A percentile compares a stretch with the other conserved stretches of the same genome.
Conservation (phyloP, 2,797 vertebrate species). For the Scomberomorus guttatus region DNA sequence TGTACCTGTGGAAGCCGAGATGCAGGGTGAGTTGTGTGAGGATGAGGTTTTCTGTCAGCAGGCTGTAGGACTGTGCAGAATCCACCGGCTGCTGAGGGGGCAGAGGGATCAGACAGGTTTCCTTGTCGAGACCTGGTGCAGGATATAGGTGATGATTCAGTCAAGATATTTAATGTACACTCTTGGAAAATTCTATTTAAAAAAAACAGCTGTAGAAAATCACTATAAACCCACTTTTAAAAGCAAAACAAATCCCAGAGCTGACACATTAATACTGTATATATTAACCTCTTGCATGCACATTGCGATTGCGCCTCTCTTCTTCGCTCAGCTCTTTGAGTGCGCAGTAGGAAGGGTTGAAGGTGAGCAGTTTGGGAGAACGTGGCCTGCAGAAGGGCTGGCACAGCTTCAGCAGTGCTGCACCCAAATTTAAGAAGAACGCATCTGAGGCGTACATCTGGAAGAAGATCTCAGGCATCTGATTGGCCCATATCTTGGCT, state of each 20-base stretch:
- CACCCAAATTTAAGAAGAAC: conserved; percentile 96
- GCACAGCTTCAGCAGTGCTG: conserved; percentile 94
- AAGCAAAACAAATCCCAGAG: conserved; percentile 14
- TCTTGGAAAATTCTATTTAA: not conserved
- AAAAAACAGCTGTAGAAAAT: not conserved
- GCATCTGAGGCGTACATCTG: conserved; percentile 97
- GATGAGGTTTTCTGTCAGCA: conserved; percentile 97
- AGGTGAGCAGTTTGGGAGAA: conserved; percentile 93
- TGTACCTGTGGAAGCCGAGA: conserved; percentile 90
- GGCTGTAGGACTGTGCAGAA: conserved; percentile 92
- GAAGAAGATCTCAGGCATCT: conserved; percentile 98
- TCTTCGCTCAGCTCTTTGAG: conserved; percentile 96
- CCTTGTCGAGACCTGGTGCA: conserved; percentile 93
- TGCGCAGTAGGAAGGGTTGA: conserved; percentile 96
- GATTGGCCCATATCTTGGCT: conserved; percentile 98
- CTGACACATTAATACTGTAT: not conserved
- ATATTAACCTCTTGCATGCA: conserved; percentile 92
- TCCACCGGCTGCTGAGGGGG: conserved; percentile 88
- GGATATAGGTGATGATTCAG: conserved; percentile 14
- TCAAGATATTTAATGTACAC: not conserved
- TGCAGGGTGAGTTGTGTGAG: conserved; percentile 94
- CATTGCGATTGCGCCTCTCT: conserved; percentile 92
- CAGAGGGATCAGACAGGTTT: conserved; percentile 94
- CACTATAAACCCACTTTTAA: not conserved
- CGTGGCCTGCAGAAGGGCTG: conserved; percentile 97